phyloP scores from a whole-genome alignment of 2,113 vertebrate genomes.

The Prunella fulvescens region DNA sequence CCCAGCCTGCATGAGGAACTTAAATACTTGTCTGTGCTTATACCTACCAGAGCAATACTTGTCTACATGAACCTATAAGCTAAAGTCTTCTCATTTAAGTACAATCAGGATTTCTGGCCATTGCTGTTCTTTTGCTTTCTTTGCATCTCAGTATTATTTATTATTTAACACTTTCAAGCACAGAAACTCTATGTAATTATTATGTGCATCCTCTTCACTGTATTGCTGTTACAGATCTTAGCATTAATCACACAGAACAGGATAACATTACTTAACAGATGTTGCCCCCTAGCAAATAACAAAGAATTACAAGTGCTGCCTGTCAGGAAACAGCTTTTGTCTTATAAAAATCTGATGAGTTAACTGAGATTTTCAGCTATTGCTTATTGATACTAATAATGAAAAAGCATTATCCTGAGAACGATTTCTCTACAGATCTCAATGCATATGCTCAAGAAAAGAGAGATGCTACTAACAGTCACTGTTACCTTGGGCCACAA shows the following conservation, averaged over 20 bases:
- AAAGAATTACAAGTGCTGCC: conserved; percentile 31
- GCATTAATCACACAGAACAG: not conserved
- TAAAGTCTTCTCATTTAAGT: not conserved
- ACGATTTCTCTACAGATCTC: not conserved
- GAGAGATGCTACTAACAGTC: not conserved
- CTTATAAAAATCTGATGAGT: not conserved
- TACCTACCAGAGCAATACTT: not conserved
- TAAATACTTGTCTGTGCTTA: not conserved
- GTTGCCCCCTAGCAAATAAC: conserved; percentile 65
- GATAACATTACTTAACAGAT: conserved; percentile 20
- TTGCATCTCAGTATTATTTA: not conserved
- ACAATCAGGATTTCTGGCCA: not conserved
- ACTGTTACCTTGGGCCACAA: not conserved
- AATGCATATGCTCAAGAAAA: not conserved
- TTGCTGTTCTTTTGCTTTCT: not conserved
- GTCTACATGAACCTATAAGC: not conserved
- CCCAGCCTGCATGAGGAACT: not conserved
- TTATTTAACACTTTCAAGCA: not conserved
- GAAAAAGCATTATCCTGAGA: not conserved
- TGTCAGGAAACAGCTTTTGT: not conserved
- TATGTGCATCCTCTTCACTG: not conserved
- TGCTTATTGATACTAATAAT: not conserved
- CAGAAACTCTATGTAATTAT: not conserved
- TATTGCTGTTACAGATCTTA: not conserved
- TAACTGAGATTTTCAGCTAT: not conserved